A percentile compares a stretch with the other conserved stretches of the same genome.
phyloP scores from a whole-genome alignment of 2,888 invertebrate genomes.

The Baccha elongata region DNA sequence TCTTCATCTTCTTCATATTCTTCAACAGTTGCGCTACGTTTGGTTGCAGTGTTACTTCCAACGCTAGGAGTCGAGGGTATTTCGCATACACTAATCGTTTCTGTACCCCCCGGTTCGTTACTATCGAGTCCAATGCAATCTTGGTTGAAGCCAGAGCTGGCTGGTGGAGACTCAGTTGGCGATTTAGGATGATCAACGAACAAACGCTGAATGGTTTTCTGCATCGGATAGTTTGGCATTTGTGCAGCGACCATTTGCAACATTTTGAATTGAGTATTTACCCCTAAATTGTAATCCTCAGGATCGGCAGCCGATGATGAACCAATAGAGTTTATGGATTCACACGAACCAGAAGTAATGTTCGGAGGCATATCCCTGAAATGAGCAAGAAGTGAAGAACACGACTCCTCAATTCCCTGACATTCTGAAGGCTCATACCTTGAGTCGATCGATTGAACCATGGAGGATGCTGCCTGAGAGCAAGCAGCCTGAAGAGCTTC shows the following conservation, averaged over 20 bases:
- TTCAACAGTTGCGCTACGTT: conserved; percentile 65
- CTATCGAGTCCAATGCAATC: conserved; percentile 51
- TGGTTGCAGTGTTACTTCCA: conserved; percentile 60
- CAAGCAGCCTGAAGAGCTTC: conserved; percentile 77
- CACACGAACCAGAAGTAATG: conserved; percentile 73
- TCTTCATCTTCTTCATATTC: conserved; percentile 77
- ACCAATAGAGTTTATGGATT: conserved; percentile 76
- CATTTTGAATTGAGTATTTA: conserved; percentile 78
- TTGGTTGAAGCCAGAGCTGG: conserved; percentile 45
- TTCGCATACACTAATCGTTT: conserved; percentile 41
- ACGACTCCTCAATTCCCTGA: conserved; percentile 55
- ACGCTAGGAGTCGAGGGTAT: conserved; percentile 36
- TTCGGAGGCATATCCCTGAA: conserved; percentile 67
- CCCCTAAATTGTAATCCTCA: conserved; percentile 76
- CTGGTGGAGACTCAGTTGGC: conserved; percentile 80
- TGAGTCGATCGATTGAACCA: conserved; percentile 71
- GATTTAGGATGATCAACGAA: conserved; percentile 82
- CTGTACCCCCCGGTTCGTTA: conserved; percentile 17
- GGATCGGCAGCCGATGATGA: conserved; percentile 74
- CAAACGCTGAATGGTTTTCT: conserved; percentile 79
- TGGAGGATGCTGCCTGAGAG: conserved; percentile 75
- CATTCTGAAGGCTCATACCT: conserved; percentile 65
- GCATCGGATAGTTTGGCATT: conserved; percentile 76
- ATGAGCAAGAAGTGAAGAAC: conserved; percentile 63
- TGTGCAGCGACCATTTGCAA: conserved; percentile 81